Base-by-base conservation (phyloP, 2,113 vertebrate genomes). In the Climacteris rufus region DNA sequence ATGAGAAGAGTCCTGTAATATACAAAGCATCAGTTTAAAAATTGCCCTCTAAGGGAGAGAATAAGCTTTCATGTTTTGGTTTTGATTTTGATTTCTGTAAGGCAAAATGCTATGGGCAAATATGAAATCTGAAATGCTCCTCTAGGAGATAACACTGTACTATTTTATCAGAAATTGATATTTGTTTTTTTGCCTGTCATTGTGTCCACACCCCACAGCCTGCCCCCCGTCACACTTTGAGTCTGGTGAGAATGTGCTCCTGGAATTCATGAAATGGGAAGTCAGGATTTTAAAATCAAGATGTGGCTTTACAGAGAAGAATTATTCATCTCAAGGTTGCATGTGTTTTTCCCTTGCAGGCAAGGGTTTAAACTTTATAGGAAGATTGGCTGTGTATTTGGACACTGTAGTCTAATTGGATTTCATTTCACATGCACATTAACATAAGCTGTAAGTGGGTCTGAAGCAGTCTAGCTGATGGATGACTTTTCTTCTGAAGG, bases 181-280 rank as follows among this genome's bases (percentile, higher is more conserved):
- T 30, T 70, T 76, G 13, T 2, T 11, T 54, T 57, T 71, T 33
- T 37, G 3, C 9, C 16, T 39, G 8, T 27, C 1, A 16, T 35
- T 50, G 2, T 22, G 11, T 45, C 22, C 37, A 27, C n/a, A 25
- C 4, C 2, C 37, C 24, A 31, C 21, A 59, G 27, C 4, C 5
- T 7, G 17, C 8, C 25, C 5, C 8, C 16, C 5, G 3, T 47
- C n/a, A 23, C 4, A 9, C 7, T 39, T 28, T 2, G 20, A 30
- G 8, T 53, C 24, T 37, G n/a, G 4, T 81, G 21, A 77, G 31
- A 65, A 54, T 14, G 4, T 61, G 56, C 15, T 83, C 9, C 28
- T 54, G 19, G 25, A 85, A 85, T 28, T 64, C 2, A 33, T 47
- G 17, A 57, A 85, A 61, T 27, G 5, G 9, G 9, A 68, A 57